Evolutionary conservation across 2,888 invertebrate species (phyloP).

Genomic region (Archips crataeganus): DNA sequence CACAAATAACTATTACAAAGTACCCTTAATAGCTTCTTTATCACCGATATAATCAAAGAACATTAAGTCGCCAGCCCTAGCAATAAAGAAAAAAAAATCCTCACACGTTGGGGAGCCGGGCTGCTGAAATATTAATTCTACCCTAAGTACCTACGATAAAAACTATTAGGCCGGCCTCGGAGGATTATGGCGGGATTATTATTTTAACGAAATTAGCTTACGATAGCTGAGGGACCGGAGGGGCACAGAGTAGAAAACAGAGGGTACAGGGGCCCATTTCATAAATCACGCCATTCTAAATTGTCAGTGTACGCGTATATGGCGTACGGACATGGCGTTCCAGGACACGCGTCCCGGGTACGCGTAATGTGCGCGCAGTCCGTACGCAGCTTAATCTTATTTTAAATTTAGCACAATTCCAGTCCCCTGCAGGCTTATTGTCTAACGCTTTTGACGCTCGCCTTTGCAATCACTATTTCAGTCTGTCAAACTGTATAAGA

Average conservation of each 20-base stretch:
- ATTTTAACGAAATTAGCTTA: constrained; percentile 85
- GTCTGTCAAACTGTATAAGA: too few species aligned
- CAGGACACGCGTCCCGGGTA: too few species aligned
- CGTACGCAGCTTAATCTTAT: too few species aligned
- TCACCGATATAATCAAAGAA: constrained; percentile 30
- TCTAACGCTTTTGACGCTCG: too few species aligned
- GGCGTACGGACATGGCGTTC: too few species aligned
- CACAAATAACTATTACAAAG: too few species aligned
- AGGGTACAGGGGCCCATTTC: not conserved
- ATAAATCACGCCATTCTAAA: too few species aligned
- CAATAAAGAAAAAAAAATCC: constrained; percentile 49
- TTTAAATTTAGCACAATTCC: too few species aligned
- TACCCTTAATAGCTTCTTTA: constrained; percentile 27
- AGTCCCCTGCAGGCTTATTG: too few species aligned
- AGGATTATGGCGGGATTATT: constrained; percentile 82
- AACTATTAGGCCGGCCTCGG: constrained; percentile 76
- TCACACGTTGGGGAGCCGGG: constrained; percentile 52
- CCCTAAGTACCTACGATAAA: constrained; percentile 76
- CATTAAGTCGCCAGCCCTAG: constrained; percentile 36
- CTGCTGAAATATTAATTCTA: constrained; percentile 79
- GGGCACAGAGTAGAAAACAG: constrained; percentile 60
- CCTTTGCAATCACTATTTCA: too few species aligned
- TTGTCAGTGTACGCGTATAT: too few species aligned
- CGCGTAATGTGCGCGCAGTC: too few species aligned
- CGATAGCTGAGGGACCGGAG: constrained; percentile 69